phyloP scores from a whole-genome alignment of 92 coral and sea anemone genomes.

The Blastomussa wellsi region DNA sequence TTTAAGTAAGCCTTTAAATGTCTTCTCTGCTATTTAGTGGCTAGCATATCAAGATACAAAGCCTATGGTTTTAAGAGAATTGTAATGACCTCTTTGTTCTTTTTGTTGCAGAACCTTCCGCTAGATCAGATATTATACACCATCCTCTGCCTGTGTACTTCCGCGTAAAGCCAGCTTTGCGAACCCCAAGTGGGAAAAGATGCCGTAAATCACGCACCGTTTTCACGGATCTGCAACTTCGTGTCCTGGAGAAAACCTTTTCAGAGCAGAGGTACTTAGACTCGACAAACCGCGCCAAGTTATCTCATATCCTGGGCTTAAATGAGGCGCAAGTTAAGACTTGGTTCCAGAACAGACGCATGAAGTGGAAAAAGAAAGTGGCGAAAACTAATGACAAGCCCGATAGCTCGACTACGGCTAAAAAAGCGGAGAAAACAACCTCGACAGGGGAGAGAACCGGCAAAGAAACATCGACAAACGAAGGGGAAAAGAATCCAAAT shows the following conservation, averaged over 20 bases:
- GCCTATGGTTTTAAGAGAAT: background rate
- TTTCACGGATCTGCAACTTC: conserved; percentile 92
- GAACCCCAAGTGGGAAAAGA: conserved; percentile 94
- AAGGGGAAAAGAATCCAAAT: conserved; percentile 4
- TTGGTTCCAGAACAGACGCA: conserved; percentile 97
- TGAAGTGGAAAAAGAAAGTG: conserved; percentile 95
- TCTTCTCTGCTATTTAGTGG: background rate
- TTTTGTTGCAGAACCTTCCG: conserved; percentile 54
- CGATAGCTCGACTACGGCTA: conserved; percentile 35
- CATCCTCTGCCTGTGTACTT: conserved; percentile 91
- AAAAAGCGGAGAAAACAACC: conserved; percentile 22
- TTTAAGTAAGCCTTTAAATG: conserved; percentile 1
- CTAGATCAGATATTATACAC: conserved; percentile 85
- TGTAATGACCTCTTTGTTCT: background rate
- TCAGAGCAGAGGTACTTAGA: conserved; percentile 95
- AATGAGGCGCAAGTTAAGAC: conserved; percentile 98
- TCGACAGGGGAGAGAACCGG: background rate
- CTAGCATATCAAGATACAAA: background rate
- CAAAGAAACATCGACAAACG: conserved; percentile 16
- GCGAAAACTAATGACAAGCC: conserved; percentile 43
- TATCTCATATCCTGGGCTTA: conserved; percentile 91
- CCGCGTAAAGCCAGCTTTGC: conserved; percentile 92
- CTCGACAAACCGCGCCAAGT: conserved; percentile 92
- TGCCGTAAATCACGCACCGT: conserved; percentile 98
- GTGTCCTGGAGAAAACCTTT: conserved; percentile 94